Evolutionary conservation across 2,888 invertebrate species (phyloP), one percentile per base, ranked within the genome.

Genomic region (Dryobota labecula): DNA sequence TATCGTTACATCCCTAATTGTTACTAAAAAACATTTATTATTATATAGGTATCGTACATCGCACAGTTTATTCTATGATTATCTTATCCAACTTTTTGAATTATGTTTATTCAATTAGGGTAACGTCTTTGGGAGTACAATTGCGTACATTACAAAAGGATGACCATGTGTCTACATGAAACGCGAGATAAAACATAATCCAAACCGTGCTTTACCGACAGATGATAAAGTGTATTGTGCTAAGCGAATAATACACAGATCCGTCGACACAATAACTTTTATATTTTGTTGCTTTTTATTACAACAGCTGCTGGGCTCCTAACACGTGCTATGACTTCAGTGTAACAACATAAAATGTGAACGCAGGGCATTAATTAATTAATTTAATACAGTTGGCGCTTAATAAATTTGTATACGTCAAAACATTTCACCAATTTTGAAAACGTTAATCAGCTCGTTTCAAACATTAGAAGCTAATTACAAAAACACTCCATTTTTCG

Each of bases 401-500:
- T 70, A 43, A 70, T 77, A 87, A 88, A 86, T 91, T 92, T 90
- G 90, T 92, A 90, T 89, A 90, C 73, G 85, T 90, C 89, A 87
- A 89, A 90, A 88, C 89, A 91, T 90, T 91, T 90, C 89, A 90
- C 87, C 45, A 65, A 70, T 77, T 85, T 75, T 77, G 63, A 81
- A 64, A 66, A 64, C 58, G 60, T 73, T 77, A 70, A 82, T 82
- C 89, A 90, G 87, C 87, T 89, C 90, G 86, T 91, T 93, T 85
- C 62, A 80, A 89, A 89, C 88, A 90, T 92, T 92, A 91, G 89
- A 85, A 89, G 87, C 87, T 93, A 92, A 94, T 94, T 92, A 93
- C 85, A 71, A 87, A 90, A 89, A 89, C 88, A 89, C 87, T 90
- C 88, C 88, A 91, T 90, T 87, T 80, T 78, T 86, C 83, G 85